Evolutionary conservation across 2,888 invertebrate genomes (phyloP).

Genomic region (Tineola bisselliella): DNA sequence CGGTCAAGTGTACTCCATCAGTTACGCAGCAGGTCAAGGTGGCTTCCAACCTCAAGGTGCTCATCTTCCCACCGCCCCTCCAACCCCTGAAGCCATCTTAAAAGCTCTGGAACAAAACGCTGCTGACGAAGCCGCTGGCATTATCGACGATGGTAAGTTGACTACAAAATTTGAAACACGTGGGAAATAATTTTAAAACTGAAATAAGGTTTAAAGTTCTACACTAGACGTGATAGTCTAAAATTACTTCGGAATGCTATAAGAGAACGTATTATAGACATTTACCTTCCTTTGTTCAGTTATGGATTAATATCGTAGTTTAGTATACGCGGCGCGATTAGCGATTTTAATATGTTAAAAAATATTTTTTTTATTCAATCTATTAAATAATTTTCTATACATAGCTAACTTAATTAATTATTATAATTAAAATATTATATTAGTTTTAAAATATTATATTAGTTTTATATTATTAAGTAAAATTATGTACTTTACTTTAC

Average conservation of each 20-base stretch:
- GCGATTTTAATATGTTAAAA: background rate
- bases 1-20: slow-evolving; percentile 63
- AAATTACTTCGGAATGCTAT: slow-evolving; percentile 9
- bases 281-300: slow-evolving; percentile 10
- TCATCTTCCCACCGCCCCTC: slow-evolving; percentile 69
- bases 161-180: too few relatives aligned
- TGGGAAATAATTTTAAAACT: too few relatives aligned
- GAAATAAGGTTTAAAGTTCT: too few relatives aligned
- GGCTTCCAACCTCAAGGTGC: slow-evolving; percentile 69
- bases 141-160: slow-evolving; percentile 62
- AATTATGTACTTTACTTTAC: too few relatives aligned
- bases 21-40: slow-evolving; percentile 66
- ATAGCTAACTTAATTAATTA: too few relatives aligned
- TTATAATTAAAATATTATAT: too few relatives aligned
- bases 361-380: background rate
- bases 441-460: too few relatives aligned
- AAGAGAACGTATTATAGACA: background rate
- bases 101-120: slow-evolving; percentile 65
- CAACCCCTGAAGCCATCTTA: slow-evolving; percentile 67
- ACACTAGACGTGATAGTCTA: background rate
- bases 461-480: too few relatives aligned
- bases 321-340: background rate
- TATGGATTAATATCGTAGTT: background rate
- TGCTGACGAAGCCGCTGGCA: slow-evolving; percentile 66
- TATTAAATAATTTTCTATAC: too few relatives aligned